These are phyloP conservation scores for Albula glossodonta DNA, from an alignment of 2,113 vertebrate species.

Conservation along the genomic window DNA sequence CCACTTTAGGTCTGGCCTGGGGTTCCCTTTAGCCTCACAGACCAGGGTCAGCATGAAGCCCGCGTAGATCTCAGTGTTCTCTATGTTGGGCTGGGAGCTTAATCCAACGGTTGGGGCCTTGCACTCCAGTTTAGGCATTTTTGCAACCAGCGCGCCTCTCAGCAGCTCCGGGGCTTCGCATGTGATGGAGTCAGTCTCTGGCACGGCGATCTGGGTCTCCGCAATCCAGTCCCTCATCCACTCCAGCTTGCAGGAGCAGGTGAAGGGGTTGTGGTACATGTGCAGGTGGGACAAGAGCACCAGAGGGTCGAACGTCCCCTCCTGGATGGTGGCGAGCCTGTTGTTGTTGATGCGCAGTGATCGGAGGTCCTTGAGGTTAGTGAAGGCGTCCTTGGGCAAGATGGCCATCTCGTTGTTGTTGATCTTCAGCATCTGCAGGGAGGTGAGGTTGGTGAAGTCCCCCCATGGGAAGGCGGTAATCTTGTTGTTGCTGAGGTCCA, in stretches of 20 bases:
- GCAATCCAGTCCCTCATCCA: constrained; percentile 91
- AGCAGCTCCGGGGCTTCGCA: constrained; percentile 79
- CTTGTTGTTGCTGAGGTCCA: constrained; percentile 93
- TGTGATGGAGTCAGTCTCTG: constrained; percentile 74
- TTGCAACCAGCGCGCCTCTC: constrained; percentile 73
- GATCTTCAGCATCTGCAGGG: constrained; percentile 94
- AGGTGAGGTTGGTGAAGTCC: constrained; percentile 84
- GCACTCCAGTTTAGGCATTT: constrained; percentile 77
- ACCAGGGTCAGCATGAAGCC: constrained; percentile 78
- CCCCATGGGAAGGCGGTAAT: constrained; percentile 89
- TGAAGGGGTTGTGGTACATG: constrained; percentile 90
- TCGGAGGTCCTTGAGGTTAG: constrained; percentile 81
- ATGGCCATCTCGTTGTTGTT: constrained; percentile 90
- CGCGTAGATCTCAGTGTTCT: constrained; percentile 71
- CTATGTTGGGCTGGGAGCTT: constrained; percentile 68
- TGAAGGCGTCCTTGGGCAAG: constrained; percentile 83
- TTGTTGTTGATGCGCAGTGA: constrained; percentile 96
- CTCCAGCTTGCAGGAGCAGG: constrained; percentile 85
- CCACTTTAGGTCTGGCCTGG: constrained; percentile 83
- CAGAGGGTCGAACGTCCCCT: constrained; percentile 86
- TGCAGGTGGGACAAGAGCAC: constrained; percentile 87
- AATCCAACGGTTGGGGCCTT: constrained; percentile 70
- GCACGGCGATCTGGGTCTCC: constrained; percentile 81
- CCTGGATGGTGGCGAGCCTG: constrained; percentile 76
- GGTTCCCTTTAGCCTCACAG: constrained; percentile 78